Percentiles rank a stretch among this genome's conserved stretches.
Evolutionary conservation across 2,797 vertebrate genomes (phyloP).

Genomic region (Crypturellus tataupa): DNA sequence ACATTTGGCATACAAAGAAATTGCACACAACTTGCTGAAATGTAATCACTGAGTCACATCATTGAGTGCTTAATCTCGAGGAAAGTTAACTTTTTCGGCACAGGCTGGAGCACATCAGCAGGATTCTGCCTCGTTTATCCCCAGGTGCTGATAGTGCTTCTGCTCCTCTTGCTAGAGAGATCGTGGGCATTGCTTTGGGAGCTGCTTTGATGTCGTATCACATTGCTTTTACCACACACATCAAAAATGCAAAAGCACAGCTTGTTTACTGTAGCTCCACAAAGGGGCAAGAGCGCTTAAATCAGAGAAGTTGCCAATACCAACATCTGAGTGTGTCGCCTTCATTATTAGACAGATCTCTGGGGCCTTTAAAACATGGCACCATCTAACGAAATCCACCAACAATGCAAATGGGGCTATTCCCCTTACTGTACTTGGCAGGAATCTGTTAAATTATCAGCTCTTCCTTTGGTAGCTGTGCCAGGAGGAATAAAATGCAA

Average conservation of each 20-base stretch:
- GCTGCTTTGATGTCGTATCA: constrained; percentile 51
- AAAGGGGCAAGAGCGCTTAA: constrained; percentile 54
- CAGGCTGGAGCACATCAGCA: constrained; percentile 56
- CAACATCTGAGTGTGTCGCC: constrained; percentile 21
- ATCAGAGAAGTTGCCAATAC: constrained; percentile 59
- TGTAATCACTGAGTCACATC: constrained; percentile 78
- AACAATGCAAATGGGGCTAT: background rate
- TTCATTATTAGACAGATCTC: constrained; percentile 61
- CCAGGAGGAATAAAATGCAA: constrained; percentile 9
- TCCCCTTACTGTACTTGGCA: constrained; percentile 28
- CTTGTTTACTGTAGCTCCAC: constrained; percentile 60
- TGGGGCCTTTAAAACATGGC: constrained; percentile 49
- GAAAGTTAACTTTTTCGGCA: constrained; percentile 71
- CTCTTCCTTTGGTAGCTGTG: constrained; percentile 26
- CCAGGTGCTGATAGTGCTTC: constrained; percentile 73
- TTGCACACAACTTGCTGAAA: constrained; percentile 70
- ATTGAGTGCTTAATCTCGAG: constrained; percentile 69
- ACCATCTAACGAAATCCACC: background rate
- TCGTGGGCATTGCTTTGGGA: constrained; percentile 36
- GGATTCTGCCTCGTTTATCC: constrained; percentile 69
- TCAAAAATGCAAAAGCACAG: constrained; percentile 70
- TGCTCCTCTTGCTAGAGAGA: constrained; percentile 53
- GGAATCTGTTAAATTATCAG: constrained; percentile 48
- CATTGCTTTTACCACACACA: constrained; percentile 47
- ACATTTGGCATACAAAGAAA: constrained; percentile 64